phyloP scores from a whole-genome alignment of 2,113 vertebrate genomes.

The Aldabrachelys gigantea region DNA sequence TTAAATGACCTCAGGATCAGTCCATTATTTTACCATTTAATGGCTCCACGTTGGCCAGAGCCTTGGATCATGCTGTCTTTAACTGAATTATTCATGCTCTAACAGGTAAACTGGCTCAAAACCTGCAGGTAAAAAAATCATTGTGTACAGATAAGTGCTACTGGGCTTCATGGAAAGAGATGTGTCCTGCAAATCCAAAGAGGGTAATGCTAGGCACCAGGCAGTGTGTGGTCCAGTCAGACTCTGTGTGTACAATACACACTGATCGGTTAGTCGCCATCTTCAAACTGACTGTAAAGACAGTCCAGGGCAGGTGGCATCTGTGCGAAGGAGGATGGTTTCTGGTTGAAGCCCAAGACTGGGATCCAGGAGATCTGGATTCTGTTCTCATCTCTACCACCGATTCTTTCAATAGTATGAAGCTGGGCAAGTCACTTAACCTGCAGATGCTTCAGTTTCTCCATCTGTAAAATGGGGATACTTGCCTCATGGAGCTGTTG shows the following conservation, averaged over 20 bases:
- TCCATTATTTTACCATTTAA: background rate
- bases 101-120: background rate
- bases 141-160: background rate
- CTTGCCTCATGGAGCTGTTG: background rate
- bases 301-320: background rate
- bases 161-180: conserved; percentile 51
- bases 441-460: background rate
- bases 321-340: background rate
- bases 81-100: background rate
- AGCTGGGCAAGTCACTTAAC: background rate
- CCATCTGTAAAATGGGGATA: rapidly evolving
- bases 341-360: background rate
- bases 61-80: background rate
- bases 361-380: background rate
- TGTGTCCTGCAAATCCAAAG: background rate
- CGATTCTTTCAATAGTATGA: rapidly evolving
- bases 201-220: background rate
- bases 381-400: background rate
- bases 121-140: background rate
- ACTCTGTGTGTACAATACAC: rapidly evolving
- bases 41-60: background rate
- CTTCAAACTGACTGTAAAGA: background rate
- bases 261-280: background rate
- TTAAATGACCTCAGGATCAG: rapidly evolving
- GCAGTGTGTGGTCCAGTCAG: background rate